Percentiles rank a stretch among this genome's conserved stretches.
Conservation (phyloP, 2,113 vertebrate genomes). For the Uropsilus gracilis region DNA sequence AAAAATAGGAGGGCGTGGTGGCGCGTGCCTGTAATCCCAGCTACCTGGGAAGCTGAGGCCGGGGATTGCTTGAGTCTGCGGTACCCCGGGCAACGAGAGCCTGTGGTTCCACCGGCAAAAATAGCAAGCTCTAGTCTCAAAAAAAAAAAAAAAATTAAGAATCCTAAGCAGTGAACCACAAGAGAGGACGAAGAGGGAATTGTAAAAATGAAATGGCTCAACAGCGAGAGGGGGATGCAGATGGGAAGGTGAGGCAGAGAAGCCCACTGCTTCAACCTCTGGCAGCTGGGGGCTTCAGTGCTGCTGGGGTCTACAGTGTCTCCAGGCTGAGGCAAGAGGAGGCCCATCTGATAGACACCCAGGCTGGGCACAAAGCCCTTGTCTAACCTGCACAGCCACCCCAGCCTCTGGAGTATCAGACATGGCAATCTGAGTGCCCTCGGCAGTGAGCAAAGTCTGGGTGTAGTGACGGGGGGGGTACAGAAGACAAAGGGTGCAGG, state of each 20-base stretch:
- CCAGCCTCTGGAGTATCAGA: not conserved
- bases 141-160: no score
- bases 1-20: no score
- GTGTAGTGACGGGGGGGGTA: not conserved
- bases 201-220: not conserved
- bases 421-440: not conserved
- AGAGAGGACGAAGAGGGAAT: not conserved
- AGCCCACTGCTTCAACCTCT: not conserved
- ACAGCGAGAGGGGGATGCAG: accelerated
- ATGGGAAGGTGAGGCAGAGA: accelerated
- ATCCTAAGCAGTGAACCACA: not conserved
- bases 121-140: no score
- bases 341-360: not conserved
- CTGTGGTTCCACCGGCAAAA: no score
- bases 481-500: not conserved
- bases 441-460: not conserved
- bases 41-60: no score
- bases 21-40: no score
- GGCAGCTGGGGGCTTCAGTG: not conserved
- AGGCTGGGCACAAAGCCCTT: not conserved
- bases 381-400: not conserved
- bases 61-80: no score
- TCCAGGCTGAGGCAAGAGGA: not conserved
- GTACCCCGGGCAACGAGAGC: no score
- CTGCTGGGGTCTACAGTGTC: not conserved